A percentile compares a stretch with the other conserved stretches of the same genome.
Evolutionary conservation across 2,113 vertebrate genomes (phyloP).

Genomic region (Oryzias melastigma): DNA sequence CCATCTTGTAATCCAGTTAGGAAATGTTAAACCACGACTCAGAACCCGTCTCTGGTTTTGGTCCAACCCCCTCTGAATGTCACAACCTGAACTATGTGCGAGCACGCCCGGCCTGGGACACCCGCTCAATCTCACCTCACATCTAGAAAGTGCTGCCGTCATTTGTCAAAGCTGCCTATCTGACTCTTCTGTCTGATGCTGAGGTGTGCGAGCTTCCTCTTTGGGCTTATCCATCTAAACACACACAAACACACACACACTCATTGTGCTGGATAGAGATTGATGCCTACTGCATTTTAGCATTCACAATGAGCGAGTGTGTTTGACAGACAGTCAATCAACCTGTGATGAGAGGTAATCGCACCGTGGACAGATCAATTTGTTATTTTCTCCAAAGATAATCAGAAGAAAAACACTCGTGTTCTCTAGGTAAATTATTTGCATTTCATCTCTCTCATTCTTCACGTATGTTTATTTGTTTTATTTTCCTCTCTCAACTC

Average conservation of each 20-base stretch:
- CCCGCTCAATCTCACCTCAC: conserved; percentile 38
- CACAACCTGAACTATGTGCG: conserved; percentile 36
- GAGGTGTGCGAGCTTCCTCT: conserved; percentile 54
- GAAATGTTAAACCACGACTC: conserved; percentile 17
- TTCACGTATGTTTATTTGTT: conserved; percentile 39
- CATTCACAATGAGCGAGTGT: conserved; percentile 50
- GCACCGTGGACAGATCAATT: conserved; percentile 72
- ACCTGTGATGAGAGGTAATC: conserved; percentile 72
- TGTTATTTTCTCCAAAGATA: conserved; percentile 64
- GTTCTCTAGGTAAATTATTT: conserved; percentile 59
- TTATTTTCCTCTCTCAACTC: conserved; percentile 22
- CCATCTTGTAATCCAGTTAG: conserved; percentile 19
- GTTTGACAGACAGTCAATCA: conserved; percentile 77
- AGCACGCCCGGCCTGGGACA: conserved; percentile 17
- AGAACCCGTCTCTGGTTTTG: conserved; percentile 4
- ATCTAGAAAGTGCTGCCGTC: conserved; percentile 53
- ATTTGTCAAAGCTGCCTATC: conserved; percentile 61
- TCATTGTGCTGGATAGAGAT: conserved; percentile 50
- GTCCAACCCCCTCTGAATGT: not conserved
- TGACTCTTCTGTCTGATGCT: conserved; percentile 40
- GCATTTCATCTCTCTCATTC: conserved; percentile 53
- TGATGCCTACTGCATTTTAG: conserved; percentile 58
- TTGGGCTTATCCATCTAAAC: conserved; percentile 20
- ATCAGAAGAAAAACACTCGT: conserved; percentile 48
- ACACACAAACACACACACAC: not conserved